phyloP scores from a whole-genome alignment of 2,888 invertebrate species.

The Caenorhabditis sp. region DNA sequence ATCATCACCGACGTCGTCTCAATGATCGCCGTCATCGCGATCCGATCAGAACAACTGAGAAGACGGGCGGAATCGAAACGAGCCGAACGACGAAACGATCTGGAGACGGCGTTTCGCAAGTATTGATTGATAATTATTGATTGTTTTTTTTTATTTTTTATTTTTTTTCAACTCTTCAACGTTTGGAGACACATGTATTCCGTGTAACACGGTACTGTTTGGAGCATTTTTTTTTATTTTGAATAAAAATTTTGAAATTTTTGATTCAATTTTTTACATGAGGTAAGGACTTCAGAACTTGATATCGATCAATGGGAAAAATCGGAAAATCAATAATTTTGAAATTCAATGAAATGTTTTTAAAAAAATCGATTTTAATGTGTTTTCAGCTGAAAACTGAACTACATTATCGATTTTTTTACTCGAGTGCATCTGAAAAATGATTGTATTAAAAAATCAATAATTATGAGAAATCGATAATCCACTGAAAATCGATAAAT shows the following conservation, averaged over 20 bases:
- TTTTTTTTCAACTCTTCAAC: constrained; percentile 33
- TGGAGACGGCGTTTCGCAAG: constrained; percentile 31
- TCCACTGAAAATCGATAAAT: too few species aligned
- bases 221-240: not conserved
- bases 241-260: not conserved
- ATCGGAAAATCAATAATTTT: too few species aligned
- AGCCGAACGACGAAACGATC: constrained; percentile 6
- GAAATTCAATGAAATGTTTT: too few species aligned
- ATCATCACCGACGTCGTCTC: constrained; percentile 54
- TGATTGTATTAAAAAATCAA: too few species aligned
- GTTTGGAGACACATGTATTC: constrained; percentile 56
- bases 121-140: constrained; percentile 13
- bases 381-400: too few species aligned
- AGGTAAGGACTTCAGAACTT: too few species aligned
- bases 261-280: constrained; percentile 1
- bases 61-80: constrained; percentile 44
- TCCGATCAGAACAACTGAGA: constrained; percentile 42
- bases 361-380: too few species aligned
- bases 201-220: constrained; percentile 61
- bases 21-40: constrained; percentile 31
- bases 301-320: too few species aligned
- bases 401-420: too few species aligned
- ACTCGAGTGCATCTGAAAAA: too few species aligned
- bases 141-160: not conserved
- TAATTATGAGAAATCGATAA: too few species aligned